Evolutionary conservation across 2,888 invertebrate species (phyloP).

Genomic region (Drosophila mimica): DNA sequence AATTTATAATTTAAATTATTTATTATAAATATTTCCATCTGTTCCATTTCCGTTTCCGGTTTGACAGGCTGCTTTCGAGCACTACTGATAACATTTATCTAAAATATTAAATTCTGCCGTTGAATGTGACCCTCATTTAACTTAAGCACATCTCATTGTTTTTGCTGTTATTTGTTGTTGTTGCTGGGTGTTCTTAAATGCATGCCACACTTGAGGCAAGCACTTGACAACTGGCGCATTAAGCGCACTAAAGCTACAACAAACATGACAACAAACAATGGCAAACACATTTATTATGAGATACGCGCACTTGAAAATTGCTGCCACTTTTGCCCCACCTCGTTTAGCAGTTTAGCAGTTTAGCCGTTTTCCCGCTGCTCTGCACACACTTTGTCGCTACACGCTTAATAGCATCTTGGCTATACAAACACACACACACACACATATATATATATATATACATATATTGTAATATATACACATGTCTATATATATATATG

Average conservation of each 20-base stretch:
- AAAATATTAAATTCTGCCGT: not conserved
- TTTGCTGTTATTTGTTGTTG: slow-evolving; percentile 6
- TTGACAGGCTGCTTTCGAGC: slow-evolving; percentile 1
- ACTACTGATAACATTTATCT: slow-evolving; percentile 7
- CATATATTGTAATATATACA: slow-evolving; percentile 1
- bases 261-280: slow-evolving; percentile 10
- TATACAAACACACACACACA: slow-evolving; percentile 33
- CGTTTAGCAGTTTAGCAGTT: not conserved
- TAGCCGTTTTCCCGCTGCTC: slow-evolving; percentile 1
- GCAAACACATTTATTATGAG: slow-evolving; percentile 66
- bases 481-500: slow-evolving; percentile 12
- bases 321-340: slow-evolving; percentile 22
- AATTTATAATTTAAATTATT: not conserved
- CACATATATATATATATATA: slow-evolving; percentile 16
- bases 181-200: slow-evolving; percentile 32
- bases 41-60: not conserved
- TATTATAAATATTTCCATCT: not conserved
- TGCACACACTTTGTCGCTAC: slow-evolving; percentile 19
- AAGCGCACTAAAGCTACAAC: slow-evolving; percentile 40
- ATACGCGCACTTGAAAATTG: slow-evolving; percentile 51
- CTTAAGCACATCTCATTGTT: slow-evolving; percentile 7
- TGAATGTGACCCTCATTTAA: slow-evolving; percentile 30
- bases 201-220: slow-evolving; percentile 47
- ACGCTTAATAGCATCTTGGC: slow-evolving; percentile 59
- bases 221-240: slow-evolving; percentile 56